Conservation (phyloP, 2,113 vertebrate species). For the Chaetorhynchus papuensis region DNA sequence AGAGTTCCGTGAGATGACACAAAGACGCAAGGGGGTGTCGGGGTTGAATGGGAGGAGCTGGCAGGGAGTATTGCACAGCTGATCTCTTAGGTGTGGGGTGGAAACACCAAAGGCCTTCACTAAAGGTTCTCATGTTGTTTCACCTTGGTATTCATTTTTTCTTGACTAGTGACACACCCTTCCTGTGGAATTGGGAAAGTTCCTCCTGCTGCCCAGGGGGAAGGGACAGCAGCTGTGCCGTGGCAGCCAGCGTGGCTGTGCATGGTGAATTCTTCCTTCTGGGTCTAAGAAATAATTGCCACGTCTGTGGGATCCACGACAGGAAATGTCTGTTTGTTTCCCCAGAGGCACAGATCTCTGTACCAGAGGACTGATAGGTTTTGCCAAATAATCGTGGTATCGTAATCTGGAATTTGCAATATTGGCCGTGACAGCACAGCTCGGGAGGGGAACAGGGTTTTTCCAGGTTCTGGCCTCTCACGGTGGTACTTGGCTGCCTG, state of each 20-base stretch:
- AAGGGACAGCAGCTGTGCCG: accelerated
- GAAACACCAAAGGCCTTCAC: not conserved
- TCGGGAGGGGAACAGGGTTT: not conserved
- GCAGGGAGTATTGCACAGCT: not conserved
- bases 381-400: not conserved
- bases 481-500: accelerated
- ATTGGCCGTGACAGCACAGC: not conserved
- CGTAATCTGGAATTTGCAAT: not conserved
- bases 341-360: not conserved
- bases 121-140: not conserved
- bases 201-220: accelerated
- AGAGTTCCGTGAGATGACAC: not conserved
- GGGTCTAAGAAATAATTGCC: not conserved
- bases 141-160: not conserved
- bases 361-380: not conserved
- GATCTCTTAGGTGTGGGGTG: not conserved
- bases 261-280: not conserved
- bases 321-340: not conserved
- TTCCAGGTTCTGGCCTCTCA: not conserved
- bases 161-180: not conserved
- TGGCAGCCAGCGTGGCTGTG: not conserved
- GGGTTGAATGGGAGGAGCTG: not conserved
- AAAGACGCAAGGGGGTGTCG: not conserved
- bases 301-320: not conserved
- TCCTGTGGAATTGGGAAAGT: not conserved